Evolutionary conservation across 2,888 invertebrate species (phyloP).

Genomic region (Cloeon dipterum): DNA sequence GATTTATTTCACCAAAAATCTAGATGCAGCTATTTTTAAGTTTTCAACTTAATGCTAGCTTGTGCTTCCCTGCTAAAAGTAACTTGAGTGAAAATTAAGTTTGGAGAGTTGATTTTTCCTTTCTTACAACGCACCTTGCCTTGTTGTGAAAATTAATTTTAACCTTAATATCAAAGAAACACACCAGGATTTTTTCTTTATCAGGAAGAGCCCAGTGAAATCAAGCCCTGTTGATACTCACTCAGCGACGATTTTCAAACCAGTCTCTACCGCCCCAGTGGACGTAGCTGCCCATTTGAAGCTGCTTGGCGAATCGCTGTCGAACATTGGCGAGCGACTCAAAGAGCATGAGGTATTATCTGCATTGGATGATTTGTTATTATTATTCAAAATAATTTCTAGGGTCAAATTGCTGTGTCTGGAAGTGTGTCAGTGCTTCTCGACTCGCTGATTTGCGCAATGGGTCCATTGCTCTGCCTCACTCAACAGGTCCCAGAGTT

Average conservation of each 20-base stretch:
- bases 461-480: constrained; percentile 70
- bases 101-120: too few species aligned
- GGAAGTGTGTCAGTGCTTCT: constrained; percentile 81
- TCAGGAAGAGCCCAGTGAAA: too few species aligned
- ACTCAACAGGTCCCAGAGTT: constrained; percentile 62
- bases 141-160: too few species aligned
- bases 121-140: too few species aligned
- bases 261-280: constrained; percentile 52
- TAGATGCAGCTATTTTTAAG: too few species aligned
- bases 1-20: too few species aligned
- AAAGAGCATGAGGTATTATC: constrained; percentile 64
- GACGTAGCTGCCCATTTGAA: constrained; percentile 86
- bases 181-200: too few species aligned
- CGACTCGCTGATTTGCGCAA: constrained; percentile 76
- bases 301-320: constrained; percentile 75
- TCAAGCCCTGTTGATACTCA: too few species aligned
- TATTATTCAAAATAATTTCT: constrained; percentile 9
- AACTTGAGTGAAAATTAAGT: too few species aligned
- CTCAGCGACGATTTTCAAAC: constrained; percentile 27
- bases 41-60: too few species aligned
- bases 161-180: too few species aligned
- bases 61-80: too few species aligned
- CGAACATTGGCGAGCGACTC: constrained; percentile 76
- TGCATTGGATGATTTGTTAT: neutral
- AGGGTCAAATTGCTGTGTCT: constrained; percentile 87